phyloP scores from a whole-genome alignment of 2,888 invertebrate species.

The Andrena fulva region DNA sequence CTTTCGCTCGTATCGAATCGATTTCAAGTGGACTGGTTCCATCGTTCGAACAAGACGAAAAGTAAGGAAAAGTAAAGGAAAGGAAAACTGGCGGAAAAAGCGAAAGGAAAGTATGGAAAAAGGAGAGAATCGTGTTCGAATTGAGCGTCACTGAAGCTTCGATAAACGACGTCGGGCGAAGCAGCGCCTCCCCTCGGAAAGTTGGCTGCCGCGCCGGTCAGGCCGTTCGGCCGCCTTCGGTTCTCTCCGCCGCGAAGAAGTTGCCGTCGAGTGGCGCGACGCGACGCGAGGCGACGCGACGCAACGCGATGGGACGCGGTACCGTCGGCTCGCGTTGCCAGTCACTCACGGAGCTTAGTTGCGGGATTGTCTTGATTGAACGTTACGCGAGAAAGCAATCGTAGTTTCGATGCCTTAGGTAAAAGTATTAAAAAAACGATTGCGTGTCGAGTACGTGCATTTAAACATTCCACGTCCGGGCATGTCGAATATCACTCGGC shows the following conservation, averaged over 20 bases:
- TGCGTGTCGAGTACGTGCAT: background rate
- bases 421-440: background rate
- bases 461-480: background rate
- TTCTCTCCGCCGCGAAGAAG: constrained; percentile 5
- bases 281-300: constrained; percentile 44
- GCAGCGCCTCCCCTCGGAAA: constrained; percentile 40
- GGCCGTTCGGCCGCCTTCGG: constrained; percentile 32
- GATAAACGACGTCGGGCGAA: constrained; percentile 20
- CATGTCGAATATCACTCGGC: constrained; percentile 21
- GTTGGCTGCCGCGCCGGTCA: background rate
- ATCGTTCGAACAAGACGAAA: too few relatives aligned
- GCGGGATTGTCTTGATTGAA: constrained; percentile 30
- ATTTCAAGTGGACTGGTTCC: too few relatives aligned
- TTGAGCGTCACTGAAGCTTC: constrained; percentile 60
- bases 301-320: constrained; percentile 15
- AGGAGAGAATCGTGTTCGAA: constrained; percentile 9
- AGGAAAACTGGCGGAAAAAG: background rate
- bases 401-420: background rate
- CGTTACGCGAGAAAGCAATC: background rate
- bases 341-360: constrained; percentile 61
- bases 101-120: background rate
- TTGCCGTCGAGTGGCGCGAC: constrained; percentile 44
- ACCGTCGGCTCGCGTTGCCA: constrained; percentile 51
- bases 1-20: too few relatives aligned
- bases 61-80: background rate